Percentiles rank a stretch among this genome's conserved stretches.
Evolutionary conservation across 1,140 invertebrate species (phyloP).

Genomic region (Linepithema humile): DNA sequence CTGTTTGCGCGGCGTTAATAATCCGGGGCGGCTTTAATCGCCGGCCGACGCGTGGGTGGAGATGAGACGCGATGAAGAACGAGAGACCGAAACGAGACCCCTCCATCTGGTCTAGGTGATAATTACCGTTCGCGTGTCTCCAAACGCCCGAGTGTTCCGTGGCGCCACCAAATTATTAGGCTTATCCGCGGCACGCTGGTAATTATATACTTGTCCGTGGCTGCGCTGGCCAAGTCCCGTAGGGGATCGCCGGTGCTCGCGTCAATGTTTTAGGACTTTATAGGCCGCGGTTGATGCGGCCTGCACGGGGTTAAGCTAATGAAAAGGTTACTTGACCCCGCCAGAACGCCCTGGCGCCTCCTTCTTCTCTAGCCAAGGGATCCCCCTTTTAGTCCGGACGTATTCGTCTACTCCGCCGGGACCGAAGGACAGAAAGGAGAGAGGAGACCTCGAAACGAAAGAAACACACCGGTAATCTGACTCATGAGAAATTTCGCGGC

Average conservation of each 20-base stretch:
- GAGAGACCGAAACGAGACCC: slow-evolving; percentile 52
- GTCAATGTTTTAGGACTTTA: slow-evolving; percentile 81
- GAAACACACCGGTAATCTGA: slow-evolving; percentile 59
- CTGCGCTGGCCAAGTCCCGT: slow-evolving; percentile 43
- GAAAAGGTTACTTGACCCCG: slow-evolving; percentile 84
- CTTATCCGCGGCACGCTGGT: slow-evolving; percentile 75
- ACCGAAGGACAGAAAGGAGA: slow-evolving; percentile 17
- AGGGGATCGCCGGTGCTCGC: slow-evolving; percentile 72
- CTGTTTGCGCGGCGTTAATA: slow-evolving; percentile 12
- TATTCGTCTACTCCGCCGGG: slow-evolving; percentile 3
- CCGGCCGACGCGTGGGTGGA: slow-evolving; percentile 61
- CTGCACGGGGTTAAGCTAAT: slow-evolving; percentile 79
- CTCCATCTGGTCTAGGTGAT: slow-evolving; percentile 68
- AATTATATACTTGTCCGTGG: slow-evolving; percentile 74
- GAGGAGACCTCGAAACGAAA: slow-evolving; percentile 8
- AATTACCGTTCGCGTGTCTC: slow-evolving; percentile 74
- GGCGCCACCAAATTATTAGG: slow-evolving; percentile 82
- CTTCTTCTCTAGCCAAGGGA: slow-evolving; percentile 67
- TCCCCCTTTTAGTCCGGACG: slow-evolving; percentile 30
- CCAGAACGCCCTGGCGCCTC: slow-evolving; percentile 83
- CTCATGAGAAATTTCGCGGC: slow-evolving; percentile 66
- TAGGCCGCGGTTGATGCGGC: slow-evolving; percentile 75
- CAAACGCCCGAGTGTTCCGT: slow-evolving; percentile 69
- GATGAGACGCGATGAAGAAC: slow-evolving; percentile 63
- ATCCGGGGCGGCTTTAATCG: slow-evolving; percentile 46